A percentile compares a stretch with the other conserved stretches of the same genome.
phyloP scores from a whole-genome alignment of 2,888 invertebrate genomes.

The Drosophila austrosaltans region DNA sequence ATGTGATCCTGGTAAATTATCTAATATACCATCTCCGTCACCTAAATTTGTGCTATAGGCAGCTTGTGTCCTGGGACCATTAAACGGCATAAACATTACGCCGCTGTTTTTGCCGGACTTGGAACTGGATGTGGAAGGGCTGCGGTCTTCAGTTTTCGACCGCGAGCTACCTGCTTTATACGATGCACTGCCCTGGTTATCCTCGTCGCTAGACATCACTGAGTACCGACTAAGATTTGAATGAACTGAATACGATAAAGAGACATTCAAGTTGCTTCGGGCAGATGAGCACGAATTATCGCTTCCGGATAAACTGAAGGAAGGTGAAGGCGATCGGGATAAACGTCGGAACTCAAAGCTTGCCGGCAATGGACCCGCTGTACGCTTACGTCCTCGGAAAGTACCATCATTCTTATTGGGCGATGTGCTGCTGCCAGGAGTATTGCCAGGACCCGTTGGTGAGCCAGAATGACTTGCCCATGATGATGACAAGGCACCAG shows the following conservation, averaged over 20 bases:
- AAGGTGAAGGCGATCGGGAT: slow-evolving; percentile 70
- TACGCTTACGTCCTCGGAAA: slow-evolving; percentile 84
- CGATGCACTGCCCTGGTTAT: slow-evolving; percentile 71
- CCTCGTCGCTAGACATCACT: slow-evolving; percentile 69
- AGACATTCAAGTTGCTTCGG: slow-evolving; percentile 9
- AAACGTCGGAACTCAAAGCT: slow-evolving; percentile 83
- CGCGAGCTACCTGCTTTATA: slow-evolving; percentile 55
- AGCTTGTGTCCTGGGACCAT: slow-evolving; percentile 55
- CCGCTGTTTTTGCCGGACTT: slow-evolving; percentile 46
- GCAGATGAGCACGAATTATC: not conserved
- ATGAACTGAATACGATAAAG: not conserved
- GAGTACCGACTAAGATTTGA: not conserved
- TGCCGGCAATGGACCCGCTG: slow-evolving; percentile 86
- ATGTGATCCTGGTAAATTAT: not conserved
- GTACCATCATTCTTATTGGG: slow-evolving; percentile 69
- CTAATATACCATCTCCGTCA: not conserved
- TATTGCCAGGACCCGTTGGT: slow-evolving; percentile 22
- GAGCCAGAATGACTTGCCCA: not conserved
- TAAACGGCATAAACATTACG: slow-evolving; percentile 59
- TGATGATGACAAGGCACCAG: slow-evolving; percentile 17
- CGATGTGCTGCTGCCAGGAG: slow-evolving; percentile 21
- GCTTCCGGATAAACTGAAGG: not conserved
- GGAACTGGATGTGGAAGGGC: slow-evolving; percentile 8
- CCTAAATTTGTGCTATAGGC: slow-evolving; percentile 61
- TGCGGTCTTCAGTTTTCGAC: slow-evolving; percentile 44